Base-by-base conservation (phyloP, 2,888 invertebrate genomes). In the Platypus cylindrus region DNA sequence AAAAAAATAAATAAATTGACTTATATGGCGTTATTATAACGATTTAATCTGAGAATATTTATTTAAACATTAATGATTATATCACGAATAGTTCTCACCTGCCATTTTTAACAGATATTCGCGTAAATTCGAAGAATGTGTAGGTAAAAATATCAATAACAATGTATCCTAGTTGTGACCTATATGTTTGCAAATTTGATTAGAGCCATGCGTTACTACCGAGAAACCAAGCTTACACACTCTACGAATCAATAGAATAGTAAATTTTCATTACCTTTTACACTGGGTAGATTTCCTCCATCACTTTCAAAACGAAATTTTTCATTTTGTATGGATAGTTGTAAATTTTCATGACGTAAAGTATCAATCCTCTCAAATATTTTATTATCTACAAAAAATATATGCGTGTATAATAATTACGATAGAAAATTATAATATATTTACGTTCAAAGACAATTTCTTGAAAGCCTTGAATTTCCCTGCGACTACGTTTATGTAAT, bases 321-420 rank as follows among this genome's bases (percentile, higher is more conserved):
- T 56, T 91, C 90, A 65, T 85, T 82, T 48, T 85, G 80, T 41
- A 91, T 73, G 8, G 83, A 81, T 20, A 91, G 65, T 47, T 87
- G 85, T 16, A 87, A 66, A 59, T 90, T 91, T 63, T 90, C 86
- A 47, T 76, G 70, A 53, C 81, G 77, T 36, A 91, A 61, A 26
- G 78, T 73, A 50, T 83, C 82, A 14, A 81, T 76, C 61, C 71
- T 78, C 56, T 93, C 91, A 62, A 87, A 83, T 29, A 91, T 65
- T 48, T 81, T 75, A 62, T 84, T 89, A 63, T 91, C 91, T 71
- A 69, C 46, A 43, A 27, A 32, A 36, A 44, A 42, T 34, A 28
- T 31, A 30, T 7, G 15, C n/a, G 20, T 7, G 20, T 20, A 7
- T 7, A 20, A 7, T 7, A 20, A 20, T 20, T 7, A 20, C 20